Percentiles rank a stretch among this genome's conserved stretches.
Conservation (phyloP, 2,113 vertebrate species). For the Ariopsis seemanni region DNA sequence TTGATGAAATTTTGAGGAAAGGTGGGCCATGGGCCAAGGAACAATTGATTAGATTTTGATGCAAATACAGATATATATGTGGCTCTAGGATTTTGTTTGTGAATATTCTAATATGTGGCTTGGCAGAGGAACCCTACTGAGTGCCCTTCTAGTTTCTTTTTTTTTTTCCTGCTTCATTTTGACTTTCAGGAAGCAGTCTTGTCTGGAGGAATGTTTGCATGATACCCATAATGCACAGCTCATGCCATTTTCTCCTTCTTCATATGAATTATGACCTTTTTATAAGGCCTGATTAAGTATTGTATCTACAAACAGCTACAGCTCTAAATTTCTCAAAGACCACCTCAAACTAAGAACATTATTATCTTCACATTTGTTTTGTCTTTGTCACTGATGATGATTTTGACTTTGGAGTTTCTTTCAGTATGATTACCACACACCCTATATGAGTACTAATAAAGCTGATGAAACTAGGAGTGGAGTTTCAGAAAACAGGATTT, state of each 20-base stretch:
- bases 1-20: too few relatives aligned
- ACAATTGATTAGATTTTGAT: too few relatives aligned
- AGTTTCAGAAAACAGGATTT: not conserved
- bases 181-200: not conserved
- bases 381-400: not conserved
- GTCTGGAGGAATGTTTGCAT: not conserved
- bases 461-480: not conserved
- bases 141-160: not conserved
- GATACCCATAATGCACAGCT: not conserved
- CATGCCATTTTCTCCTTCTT: not conserved
- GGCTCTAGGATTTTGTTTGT: too few relatives aligned
- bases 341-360: not conserved
- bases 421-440: not conserved
- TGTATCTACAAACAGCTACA: not conserved
- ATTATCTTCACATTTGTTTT: not conserved
- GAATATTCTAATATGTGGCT: too few relatives aligned
- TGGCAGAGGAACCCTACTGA: too few relatives aligned
- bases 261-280: not conserved
- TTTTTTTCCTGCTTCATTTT: not conserved
- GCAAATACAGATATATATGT: too few relatives aligned
- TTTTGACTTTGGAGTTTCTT: not conserved
- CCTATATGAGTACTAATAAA: not conserved
- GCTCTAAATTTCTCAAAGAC: not conserved
- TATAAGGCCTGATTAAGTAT: not conserved
- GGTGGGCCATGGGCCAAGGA: too few relatives aligned